A percentile compares a stretch with the other conserved stretches of the same genome.
phyloP scores from a whole-genome alignment of 2,888 invertebrate genomes.

The Andricus curvator region DNA sequence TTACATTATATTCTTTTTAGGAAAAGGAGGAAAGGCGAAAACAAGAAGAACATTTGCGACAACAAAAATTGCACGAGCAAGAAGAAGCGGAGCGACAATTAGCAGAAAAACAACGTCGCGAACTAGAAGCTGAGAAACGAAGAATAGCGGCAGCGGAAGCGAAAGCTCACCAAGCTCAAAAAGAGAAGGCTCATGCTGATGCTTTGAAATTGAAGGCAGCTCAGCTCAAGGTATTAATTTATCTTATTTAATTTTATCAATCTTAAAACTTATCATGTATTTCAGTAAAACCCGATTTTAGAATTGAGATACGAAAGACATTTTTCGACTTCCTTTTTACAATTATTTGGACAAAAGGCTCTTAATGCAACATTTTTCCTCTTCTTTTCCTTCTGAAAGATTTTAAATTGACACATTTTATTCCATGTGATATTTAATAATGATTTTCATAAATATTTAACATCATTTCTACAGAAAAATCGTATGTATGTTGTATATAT shows the following conservation, averaged over 20 bases:
- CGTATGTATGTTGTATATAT: too few species aligned
- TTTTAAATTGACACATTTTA: neutral
- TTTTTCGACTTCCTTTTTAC: neutral
- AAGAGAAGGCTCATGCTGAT: neutral
- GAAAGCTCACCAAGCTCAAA: constrained; percentile 67
- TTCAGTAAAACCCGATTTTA: neutral
- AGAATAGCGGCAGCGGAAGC: constrained; percentile 66
- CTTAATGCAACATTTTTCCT: neutral
- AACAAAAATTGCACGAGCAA: constrained; percentile 70
- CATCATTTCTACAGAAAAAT: too few species aligned
- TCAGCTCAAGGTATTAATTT: constrained; percentile 51
- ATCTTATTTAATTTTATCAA: constrained; percentile 2
- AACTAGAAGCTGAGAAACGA: constrained; percentile 75
- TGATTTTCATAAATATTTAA: too few species aligned
- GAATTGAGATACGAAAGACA: neutral
- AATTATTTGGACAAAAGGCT: neutral
- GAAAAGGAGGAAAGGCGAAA: constrained; percentile 73
- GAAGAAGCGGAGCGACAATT: constrained; percentile 72
- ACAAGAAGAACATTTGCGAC: constrained; percentile 68
- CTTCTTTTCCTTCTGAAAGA: neutral
- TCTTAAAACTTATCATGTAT: neutral
- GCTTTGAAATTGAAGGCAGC: constrained; percentile 49
- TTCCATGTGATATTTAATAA: too few species aligned
- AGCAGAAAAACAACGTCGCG: constrained; percentile 72
- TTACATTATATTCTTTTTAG: constrained; percentile 52